phyloP scores from a whole-genome alignment of 2,113 vertebrate species.

The Gymnarchus niloticus region DNA sequence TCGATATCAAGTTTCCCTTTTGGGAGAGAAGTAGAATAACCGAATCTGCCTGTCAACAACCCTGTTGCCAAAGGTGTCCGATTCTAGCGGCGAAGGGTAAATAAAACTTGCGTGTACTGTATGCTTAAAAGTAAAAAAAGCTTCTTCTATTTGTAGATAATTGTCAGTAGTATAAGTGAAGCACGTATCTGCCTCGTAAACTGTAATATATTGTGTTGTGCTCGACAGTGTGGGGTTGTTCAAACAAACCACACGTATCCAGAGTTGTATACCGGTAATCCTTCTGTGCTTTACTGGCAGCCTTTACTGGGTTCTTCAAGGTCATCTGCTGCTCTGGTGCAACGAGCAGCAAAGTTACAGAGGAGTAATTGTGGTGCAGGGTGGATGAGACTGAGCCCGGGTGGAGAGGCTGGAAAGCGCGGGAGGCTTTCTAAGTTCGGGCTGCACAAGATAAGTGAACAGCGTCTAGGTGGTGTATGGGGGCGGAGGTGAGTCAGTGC shows the following conservation, averaged over 20 bases:
- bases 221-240: conserved; percentile 60
- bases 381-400: not conserved
- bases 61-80: conserved; percentile 28
- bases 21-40: conserved; percentile 26
- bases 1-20: conserved; percentile 14
- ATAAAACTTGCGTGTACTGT: not conserved
- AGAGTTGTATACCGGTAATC: conserved; percentile 68
- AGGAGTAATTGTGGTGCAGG: not conserved
- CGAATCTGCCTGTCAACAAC: conserved; percentile 30
- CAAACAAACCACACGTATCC: conserved; percentile 74
- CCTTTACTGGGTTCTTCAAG: conserved; percentile 63
- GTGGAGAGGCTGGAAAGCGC: not conserved
- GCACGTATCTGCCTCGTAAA: conserved; percentile 58
- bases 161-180: conserved; percentile 42
- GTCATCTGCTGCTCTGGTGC: conserved; percentile 48
- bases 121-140: conserved; percentile 16
- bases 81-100: not conserved
- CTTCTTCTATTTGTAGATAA: conserved; percentile 48
- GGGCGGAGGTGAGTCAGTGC: not conserved
- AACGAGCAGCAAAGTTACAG: conserved; percentile 46
- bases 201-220: conserved; percentile 66
- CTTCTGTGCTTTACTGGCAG: conserved; percentile 68
- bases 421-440: not conserved
- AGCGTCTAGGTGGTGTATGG: conserved; percentile 31
- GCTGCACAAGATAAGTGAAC: too few relatives aligned